These are phyloP conservation scores for Stegodyphus mimosarum DNA, from an alignment of 1,140 invertebrate species.

Conservation along the genomic window DNA sequence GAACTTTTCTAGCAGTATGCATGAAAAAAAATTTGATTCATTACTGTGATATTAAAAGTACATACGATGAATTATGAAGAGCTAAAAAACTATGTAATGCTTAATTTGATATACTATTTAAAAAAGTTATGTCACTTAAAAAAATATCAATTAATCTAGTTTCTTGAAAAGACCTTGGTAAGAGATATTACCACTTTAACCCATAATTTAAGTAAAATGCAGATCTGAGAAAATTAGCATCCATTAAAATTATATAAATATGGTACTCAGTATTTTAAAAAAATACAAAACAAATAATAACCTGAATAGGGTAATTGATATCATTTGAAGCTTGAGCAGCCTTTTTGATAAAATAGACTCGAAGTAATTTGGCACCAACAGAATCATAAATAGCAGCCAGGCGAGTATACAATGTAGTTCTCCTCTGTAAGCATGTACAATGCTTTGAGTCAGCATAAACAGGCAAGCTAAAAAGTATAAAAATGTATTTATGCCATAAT, in stretches of 20 bases:
- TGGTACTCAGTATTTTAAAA: background rate
- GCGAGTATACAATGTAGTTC: background rate
- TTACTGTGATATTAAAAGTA: no score
- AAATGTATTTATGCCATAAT: background rate
- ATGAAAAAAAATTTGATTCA: no score
- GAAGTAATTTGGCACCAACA: background rate
- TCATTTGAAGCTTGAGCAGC: constrained; percentile 3
- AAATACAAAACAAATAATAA: background rate
- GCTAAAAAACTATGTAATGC: no score
- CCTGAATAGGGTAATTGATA: constrained; percentile 23
- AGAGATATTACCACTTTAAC: no score
- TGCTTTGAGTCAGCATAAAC: background rate
- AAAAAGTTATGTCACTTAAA: no score
- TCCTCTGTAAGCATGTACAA: constrained; percentile 5
- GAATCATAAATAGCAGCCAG: background rate
- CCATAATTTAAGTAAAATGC: no score
- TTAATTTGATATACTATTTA: no score
- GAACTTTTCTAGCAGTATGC: no score
- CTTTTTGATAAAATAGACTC: background rate
- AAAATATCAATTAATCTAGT: no score
- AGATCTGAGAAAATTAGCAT: background rate
- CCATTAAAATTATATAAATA: background rate
- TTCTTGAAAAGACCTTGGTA: no score
- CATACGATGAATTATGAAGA: no score
- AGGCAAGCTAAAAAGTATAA: background rate